phyloP scores from a whole-genome alignment of 2,113 vertebrate species.

The Ursus arctos region DNA sequence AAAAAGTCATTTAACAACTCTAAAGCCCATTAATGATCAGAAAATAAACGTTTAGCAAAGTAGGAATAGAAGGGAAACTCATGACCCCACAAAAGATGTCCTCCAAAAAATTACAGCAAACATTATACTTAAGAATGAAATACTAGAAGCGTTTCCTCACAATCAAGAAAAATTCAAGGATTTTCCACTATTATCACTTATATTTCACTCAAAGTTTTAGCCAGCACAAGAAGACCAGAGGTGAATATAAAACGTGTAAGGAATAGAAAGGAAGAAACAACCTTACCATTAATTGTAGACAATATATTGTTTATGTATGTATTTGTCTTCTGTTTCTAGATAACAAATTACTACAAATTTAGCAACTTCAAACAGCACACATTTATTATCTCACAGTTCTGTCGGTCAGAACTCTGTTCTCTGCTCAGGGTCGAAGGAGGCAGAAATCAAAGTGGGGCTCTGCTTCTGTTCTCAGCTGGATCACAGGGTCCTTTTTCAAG shows the following conservation, averaged over 20 bases:
- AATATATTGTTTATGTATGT: background rate
- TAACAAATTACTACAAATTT: background rate
- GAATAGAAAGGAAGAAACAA: background rate
- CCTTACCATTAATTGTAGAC: background rate
- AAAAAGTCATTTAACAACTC: background rate
- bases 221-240: background rate
- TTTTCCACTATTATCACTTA: background rate
- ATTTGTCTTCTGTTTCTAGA: background rate
- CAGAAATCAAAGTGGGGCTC: background rate
- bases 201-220: background rate
- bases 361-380: background rate
- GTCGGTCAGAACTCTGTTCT: background rate
- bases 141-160: background rate
- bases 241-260: background rate
- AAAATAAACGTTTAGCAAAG: background rate
- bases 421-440: background rate
- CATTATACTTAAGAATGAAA: background rate
- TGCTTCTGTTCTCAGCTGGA: background rate
- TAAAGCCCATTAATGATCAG: background rate
- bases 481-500: too few relatives aligned
- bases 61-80: background rate
- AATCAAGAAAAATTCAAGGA: conserved; percentile 12
- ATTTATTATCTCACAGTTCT: background rate
- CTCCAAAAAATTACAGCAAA: background rate
- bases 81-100: background rate